Conservation (phyloP, 2,797 vertebrate genomes). For the Alosa sapidissima region DNA sequence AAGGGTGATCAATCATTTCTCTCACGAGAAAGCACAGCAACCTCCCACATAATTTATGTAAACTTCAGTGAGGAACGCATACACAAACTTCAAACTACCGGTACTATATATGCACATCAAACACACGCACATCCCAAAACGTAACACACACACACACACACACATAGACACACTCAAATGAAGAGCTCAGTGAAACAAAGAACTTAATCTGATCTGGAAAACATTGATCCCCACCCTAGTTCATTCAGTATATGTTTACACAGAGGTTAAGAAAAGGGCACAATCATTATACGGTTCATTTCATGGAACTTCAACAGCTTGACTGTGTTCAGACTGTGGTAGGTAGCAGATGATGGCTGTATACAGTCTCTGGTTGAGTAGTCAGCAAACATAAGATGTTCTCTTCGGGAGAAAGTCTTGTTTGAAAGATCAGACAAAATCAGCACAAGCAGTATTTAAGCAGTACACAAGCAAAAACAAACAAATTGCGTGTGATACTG, state of each 20-base stretch:
- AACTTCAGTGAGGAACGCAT: not conserved
- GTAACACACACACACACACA: slow-evolving; percentile 11
- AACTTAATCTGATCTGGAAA: not conserved
- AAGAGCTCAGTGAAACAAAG: not conserved
- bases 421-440: not conserved
- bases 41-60: not conserved
- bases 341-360: not conserved
- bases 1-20: slow-evolving; percentile 43
- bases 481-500: no score
- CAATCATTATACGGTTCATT: not conserved
- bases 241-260: not conserved
- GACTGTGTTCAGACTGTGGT: not conserved
- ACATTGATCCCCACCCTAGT: not conserved
- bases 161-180: slow-evolving; percentile 20
- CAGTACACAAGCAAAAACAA: no score
- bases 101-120: not conserved
- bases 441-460: not conserved
- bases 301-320: not conserved
- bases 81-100: not conserved
- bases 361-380: not conserved
- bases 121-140: not conserved
- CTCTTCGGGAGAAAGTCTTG: no score
- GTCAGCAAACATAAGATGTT: not conserved
- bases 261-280: not conserved
- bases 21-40: not conserved